Conservation (phyloP, 2,113 vertebrate species). For the Stegostoma tigrinum region DNA sequence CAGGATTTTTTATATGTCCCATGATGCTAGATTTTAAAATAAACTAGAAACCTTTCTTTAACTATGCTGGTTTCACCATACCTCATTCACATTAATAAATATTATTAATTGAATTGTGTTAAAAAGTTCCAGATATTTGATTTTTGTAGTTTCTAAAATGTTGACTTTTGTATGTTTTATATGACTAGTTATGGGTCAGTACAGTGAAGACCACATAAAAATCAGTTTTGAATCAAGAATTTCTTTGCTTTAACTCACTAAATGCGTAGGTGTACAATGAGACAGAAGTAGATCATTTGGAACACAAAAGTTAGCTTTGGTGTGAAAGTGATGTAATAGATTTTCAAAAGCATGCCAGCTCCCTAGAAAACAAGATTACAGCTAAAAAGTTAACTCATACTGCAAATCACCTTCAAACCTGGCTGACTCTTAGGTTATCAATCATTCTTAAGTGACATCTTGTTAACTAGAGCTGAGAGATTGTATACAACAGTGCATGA, state of each 20-base stretch:
- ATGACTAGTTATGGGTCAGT: neutral
- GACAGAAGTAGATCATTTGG: neutral
- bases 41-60: neutral
- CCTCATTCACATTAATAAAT: neutral
- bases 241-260: neutral
- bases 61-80: neutral
- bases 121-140: neutral
- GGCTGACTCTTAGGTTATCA: neutral
- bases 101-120: neutral
- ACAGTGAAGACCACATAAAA: neutral
- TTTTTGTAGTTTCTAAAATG: neutral
- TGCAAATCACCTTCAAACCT: neutral
- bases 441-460: neutral
- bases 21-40: neutral
- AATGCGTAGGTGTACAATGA: neutral
- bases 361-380: neutral
- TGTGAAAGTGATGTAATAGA: neutral
- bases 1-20: neutral
- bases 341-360: neutral
- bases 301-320: neutral
- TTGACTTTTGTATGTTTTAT: neutral
- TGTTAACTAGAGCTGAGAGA: neutral
- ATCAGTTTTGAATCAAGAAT: neutral
- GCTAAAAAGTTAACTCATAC: neutral
- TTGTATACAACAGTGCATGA: neutral